A percentile compares a stretch with the other conserved stretches of the same genome.
phyloP scores from a whole-genome alignment of 2,888 invertebrate species.

The Papilio gigon region DNA sequence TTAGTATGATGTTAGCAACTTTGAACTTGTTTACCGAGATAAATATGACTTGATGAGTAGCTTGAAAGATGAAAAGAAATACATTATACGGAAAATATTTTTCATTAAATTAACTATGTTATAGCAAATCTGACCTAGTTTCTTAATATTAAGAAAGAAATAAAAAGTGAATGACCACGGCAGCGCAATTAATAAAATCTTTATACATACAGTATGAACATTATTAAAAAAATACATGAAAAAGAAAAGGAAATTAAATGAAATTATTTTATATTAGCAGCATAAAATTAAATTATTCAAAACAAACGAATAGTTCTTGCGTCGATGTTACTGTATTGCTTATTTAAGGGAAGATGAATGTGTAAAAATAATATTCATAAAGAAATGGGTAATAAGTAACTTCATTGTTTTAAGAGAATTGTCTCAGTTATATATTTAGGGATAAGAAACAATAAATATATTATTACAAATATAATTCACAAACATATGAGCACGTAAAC shows the following conservation, averaged over 20 bases:
- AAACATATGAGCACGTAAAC: conserved; percentile 23
- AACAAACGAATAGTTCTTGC: neutral
- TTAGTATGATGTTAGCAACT: neutral
- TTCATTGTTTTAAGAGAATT: neutral
- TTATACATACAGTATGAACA: too few relatives aligned
- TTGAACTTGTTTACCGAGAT: neutral
- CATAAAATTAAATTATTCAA: neutral
- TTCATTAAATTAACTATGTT: neutral
- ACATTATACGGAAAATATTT: neutral
- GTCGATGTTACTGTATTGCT: neutral
- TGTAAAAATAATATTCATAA: neutral
- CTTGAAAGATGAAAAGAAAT: neutral
- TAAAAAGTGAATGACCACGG: too few relatives aligned
- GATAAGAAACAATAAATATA: conserved; percentile 30
- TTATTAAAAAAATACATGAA: too few relatives aligned
- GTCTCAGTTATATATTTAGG: neutral
- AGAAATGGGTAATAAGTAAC: neutral
- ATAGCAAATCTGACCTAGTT: too few relatives aligned
- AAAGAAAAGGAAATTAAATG: too few relatives aligned
- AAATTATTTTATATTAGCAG: neutral
- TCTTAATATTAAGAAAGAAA: too few relatives aligned
- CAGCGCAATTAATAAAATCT: too few relatives aligned
- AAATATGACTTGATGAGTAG: neutral
- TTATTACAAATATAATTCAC: conserved; percentile 27
- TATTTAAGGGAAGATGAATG: neutral